Percentiles rank a stretch among this genome's conserved stretches.
Evolutionary conservation across 2,888 invertebrate genomes (phyloP).

Genomic region (Thereva nobilitata): DNA sequence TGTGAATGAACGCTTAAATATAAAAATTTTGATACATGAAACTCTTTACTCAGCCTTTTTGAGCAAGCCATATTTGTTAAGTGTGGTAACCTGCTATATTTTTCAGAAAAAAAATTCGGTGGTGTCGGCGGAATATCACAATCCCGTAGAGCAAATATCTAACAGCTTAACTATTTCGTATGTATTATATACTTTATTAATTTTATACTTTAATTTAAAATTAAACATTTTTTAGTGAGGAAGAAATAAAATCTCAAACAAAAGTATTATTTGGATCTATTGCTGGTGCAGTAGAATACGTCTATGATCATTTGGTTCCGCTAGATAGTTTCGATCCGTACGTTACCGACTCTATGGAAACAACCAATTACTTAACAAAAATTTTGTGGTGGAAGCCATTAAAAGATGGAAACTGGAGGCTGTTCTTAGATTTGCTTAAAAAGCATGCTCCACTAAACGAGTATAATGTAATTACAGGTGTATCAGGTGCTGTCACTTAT

Average conservation of each 20-base stretch:
- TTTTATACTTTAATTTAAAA: too few species aligned
- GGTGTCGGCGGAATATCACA: too few species aligned
- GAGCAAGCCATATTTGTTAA: too few species aligned
- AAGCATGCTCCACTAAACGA: too few species aligned
- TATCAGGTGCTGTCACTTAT: conserved; percentile 5
- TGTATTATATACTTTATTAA: too few species aligned
- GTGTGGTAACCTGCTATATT: too few species aligned
- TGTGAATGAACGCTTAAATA: too few species aligned
- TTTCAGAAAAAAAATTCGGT: too few species aligned
- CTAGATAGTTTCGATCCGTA: neutral
- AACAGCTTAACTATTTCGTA: too few species aligned
- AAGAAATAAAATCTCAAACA: neutral
- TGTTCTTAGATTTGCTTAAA: neutral
- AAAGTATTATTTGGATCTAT: neutral
- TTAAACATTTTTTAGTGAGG: neutral
- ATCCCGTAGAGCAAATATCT: too few species aligned
- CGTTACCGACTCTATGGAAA: neutral
- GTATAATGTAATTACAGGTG: conserved; percentile 11
- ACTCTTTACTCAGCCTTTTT: too few species aligned
- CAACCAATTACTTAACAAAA: conserved; percentile 3
- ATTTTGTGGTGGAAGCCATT: conserved; percentile 6
- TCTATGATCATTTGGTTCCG: neutral
- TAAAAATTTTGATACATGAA: too few species aligned
- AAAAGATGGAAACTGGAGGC: conserved; percentile 4
- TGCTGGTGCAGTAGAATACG: neutral